These are phyloP conservation scores for Leptinotarsa undecemlineata DNA, from an alignment of 1,140 invertebrate genomes.

Conservation along the genomic window DNA sequence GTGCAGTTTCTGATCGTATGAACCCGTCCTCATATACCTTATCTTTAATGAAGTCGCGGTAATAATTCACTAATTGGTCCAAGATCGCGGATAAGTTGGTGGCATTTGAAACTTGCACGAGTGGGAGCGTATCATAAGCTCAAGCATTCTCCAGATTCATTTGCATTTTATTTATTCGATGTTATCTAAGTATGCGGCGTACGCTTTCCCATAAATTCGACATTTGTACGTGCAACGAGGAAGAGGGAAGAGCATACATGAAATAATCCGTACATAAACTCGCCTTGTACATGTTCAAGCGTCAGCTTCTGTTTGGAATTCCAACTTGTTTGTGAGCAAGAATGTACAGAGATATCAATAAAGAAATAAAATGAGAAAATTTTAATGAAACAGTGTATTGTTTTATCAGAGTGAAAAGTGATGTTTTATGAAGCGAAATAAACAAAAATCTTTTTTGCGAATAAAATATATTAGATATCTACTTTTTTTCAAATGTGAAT, in stretches of 20 bases:
- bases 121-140: background rate
- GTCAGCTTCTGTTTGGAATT: background rate
- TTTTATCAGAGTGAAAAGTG: too few species aligned
- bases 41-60: background rate
- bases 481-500: too few species aligned
- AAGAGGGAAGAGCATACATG: conserved; percentile 7
- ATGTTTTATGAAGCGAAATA: too few species aligned
- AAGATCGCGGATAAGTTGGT: background rate
- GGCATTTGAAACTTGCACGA: background rate
- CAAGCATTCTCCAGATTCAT: background rate
- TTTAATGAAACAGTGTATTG: too few species aligned
- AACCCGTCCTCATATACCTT: background rate
- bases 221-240: conserved; percentile 2
- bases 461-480: too few species aligned
- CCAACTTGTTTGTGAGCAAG: background rate
- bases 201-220: background rate
- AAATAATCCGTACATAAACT: background rate
- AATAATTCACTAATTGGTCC: background rate
- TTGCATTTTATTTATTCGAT: conserved; percentile 1
- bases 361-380: too few species aligned
- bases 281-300: background rate
- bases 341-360: too few species aligned
- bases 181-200: conserved; percentile 1
- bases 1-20: background rate
- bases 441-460: too few species aligned